Conservation (phyloP, 2,113 vertebrate genomes). For the Gambusia affinis region DNA sequence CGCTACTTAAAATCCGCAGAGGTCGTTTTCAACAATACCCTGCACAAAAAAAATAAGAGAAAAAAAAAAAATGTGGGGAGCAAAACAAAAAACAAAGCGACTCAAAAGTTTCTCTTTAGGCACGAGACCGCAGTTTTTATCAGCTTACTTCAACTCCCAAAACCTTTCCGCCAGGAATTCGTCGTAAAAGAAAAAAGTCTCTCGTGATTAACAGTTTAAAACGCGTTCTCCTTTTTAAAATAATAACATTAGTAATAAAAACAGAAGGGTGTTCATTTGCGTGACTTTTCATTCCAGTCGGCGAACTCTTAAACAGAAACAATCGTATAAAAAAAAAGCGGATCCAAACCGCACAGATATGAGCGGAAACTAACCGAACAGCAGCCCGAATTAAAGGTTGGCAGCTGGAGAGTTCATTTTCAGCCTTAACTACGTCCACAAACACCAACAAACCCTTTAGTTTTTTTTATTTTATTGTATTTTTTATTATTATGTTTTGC, state of each 20-base stretch:
- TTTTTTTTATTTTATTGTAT: no score
- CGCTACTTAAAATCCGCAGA: conserved; percentile 5
- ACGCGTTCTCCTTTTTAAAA: no score
- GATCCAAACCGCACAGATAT: neutral
- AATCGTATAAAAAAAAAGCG: neutral
- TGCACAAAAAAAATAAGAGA: no score
- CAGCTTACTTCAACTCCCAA: neutral
- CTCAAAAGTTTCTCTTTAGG: neutral
- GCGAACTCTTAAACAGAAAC: neutral
- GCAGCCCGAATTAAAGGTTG: no score
- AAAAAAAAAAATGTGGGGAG: no score
- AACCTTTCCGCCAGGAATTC: neutral
- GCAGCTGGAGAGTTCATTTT: neutral
- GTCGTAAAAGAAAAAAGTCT: neutral
- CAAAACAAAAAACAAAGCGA: neutral
- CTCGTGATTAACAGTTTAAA: neutral
- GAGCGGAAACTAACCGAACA: neutral
- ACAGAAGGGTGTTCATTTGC: neutral
- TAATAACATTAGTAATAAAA: neutral
- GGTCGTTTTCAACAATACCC: conserved; percentile 11
- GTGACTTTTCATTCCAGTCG: neutral
- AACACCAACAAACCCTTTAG: no score
- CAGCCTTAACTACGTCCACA: neutral
- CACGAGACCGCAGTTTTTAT: neutral
- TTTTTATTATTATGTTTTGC: no score